A percentile compares a stretch with the other conserved stretches of the same genome.
phyloP scores from a whole-genome alignment of 2,797 vertebrate species.

The Anabacerthia variegaticeps region DNA sequence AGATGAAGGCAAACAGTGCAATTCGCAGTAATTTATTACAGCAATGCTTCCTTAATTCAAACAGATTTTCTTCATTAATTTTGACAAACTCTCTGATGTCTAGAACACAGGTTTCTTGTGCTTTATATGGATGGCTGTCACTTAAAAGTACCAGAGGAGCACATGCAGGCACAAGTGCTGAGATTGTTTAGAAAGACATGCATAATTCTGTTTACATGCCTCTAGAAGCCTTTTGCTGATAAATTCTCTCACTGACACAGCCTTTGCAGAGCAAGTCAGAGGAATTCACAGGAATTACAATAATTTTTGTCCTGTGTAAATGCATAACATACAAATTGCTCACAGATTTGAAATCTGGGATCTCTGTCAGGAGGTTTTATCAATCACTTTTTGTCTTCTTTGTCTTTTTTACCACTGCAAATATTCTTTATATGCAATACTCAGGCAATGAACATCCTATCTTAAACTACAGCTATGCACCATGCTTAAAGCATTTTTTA shows the following conservation, averaged over 20 bases:
- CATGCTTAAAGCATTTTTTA: background rate
- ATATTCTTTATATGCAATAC: background rate
- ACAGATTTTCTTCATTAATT: background rate
- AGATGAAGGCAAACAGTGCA: background rate
- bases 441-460: background rate
- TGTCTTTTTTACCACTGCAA: background rate
- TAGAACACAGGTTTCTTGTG: background rate
- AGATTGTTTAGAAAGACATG: background rate
- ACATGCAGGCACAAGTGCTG: background rate
- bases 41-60: background rate
- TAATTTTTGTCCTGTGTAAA: background rate
- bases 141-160: background rate
- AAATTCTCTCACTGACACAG: background rate
- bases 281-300: background rate
- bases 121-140: background rate
- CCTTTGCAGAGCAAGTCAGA: background rate
- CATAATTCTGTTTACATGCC: background rate
- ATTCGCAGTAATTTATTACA: background rate
- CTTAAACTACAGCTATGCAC: background rate
- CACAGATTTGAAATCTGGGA: background rate
- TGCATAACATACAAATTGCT: background rate
- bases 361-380: conserved; percentile 34
- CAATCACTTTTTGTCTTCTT: conserved; percentile 18
- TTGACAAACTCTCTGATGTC: background rate
- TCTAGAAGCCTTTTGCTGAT: background rate